Conservation (phyloP, 2,113 vertebrate genomes). For the Oreotragus oreotragus region DNA sequence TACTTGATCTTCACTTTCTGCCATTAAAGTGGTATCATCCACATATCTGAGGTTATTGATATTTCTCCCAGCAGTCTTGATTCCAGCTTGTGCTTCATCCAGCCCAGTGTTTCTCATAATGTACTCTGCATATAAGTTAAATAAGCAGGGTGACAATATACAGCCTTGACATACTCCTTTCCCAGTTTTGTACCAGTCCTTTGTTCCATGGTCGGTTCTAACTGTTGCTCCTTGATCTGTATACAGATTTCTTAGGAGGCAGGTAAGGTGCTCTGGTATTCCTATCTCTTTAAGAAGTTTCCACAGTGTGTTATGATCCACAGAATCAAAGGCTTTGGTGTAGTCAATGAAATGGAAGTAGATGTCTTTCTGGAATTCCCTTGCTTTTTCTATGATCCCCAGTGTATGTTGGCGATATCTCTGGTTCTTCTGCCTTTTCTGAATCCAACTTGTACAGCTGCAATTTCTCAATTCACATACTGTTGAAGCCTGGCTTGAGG, state of each 20-base stretch:
- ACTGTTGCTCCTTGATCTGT: background rate
- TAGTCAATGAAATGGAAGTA: background rate
- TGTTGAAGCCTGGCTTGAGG: background rate
- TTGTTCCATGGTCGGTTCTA: background rate
- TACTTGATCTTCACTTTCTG: background rate
- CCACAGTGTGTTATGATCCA: background rate
- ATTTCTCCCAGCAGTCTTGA: background rate
- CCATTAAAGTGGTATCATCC: background rate
- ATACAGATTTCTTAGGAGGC: background rate
- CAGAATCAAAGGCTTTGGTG: background rate
- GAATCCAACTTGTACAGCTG: background rate
- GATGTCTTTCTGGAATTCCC: background rate
- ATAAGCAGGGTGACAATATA: background rate
- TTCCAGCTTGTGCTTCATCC: background rate
- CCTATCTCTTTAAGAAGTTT: background rate
- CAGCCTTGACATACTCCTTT: background rate
- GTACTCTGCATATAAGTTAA: background rate
- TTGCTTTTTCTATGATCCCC: background rate
- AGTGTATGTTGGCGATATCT: background rate
- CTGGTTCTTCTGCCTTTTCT: background rate
- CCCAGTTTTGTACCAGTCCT: background rate
- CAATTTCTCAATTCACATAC: background rate
- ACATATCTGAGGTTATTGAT: background rate
- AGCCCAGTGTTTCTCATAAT: accelerated
- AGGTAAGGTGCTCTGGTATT: background rate